Conservation (phyloP, 2,113 vertebrate species). For the Ictalurus furcatus region DNA sequence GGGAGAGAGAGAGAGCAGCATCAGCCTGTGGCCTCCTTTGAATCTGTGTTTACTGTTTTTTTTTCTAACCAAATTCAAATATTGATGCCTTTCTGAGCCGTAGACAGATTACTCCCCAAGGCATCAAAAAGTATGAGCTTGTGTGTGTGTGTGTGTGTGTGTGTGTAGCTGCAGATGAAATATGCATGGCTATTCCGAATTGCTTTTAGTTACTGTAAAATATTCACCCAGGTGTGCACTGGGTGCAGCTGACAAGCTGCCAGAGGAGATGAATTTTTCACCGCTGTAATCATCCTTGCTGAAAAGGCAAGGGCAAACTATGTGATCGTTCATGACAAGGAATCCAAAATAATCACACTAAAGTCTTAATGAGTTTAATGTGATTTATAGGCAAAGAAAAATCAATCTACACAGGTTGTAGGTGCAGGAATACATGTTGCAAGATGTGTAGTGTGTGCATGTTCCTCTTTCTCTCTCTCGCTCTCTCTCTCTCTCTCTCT, state of each 20-base stretch:
- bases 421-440: neutral
- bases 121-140: slow-evolving; percentile 57
- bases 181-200: slow-evolving; percentile 69
- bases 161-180: slow-evolving; percentile 61
- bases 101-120: slow-evolving; percentile 65
- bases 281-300: slow-evolving; percentile 51
- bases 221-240: slow-evolving; percentile 67
- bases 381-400: slow-evolving; percentile 18
- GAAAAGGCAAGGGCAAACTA: slow-evolving; percentile 19
- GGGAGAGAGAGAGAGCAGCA: slow-evolving; percentile 6
- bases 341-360: slow-evolving; percentile 13
- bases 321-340: neutral
- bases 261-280: slow-evolving; percentile 59
- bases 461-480: slow-evolving; percentile 21
- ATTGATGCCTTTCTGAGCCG: slow-evolving; percentile 67
- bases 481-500: slow-evolving; percentile 27
- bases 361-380: slow-evolving; percentile 26
- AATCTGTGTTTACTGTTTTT: slow-evolving; percentile 55
- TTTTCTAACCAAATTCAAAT: slow-evolving; percentile 61
- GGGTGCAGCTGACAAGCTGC: slow-evolving; percentile 45
- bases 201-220: slow-evolving; percentile 76
- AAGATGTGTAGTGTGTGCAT: slow-evolving; percentile 30
- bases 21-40: slow-evolving; percentile 39
- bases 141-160: slow-evolving; percentile 39
- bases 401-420: slow-evolving; percentile 14